These are phyloP conservation scores for Osedax fenrisi DNA, from an alignment of 2,888 invertebrate genomes.

Conservation along the genomic window DNA sequence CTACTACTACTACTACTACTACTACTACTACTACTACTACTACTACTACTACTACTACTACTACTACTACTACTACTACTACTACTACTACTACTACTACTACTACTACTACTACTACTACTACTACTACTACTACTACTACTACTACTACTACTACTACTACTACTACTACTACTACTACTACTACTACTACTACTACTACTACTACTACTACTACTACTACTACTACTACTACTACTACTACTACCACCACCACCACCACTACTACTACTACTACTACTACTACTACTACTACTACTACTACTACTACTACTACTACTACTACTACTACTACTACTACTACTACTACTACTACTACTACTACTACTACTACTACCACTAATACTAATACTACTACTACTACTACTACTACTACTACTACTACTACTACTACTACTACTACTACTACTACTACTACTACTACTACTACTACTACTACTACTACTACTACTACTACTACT, in stretches of 20 bases:
- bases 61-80: conserved; percentile 10
- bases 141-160: conserved; percentile 4
- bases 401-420: background rate
- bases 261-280: conserved; percentile 10
- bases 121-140: conserved; percentile 4
- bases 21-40: conserved; percentile 4
- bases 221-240: conserved; percentile 4
- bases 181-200: conserved; percentile 10
- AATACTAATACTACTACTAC: too few species aligned
- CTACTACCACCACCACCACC: background rate
- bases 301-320: conserved; percentile 7
- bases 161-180: conserved; percentile 4
- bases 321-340: background rate
- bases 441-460: background rate
- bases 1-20: conserved; percentile 10
- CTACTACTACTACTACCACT: background rate
- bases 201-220: conserved; percentile 10
- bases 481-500: background rate
- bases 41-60: conserved; percentile 10
- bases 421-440: background rate
- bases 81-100: conserved; percentile 7
- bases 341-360: background rate
- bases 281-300: conserved; percentile 10
- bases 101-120: conserved; percentile 4
- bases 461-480: background rate